phyloP scores from a whole-genome alignment of 2,113 vertebrate species.

The Bothrops jararaca region DNA sequence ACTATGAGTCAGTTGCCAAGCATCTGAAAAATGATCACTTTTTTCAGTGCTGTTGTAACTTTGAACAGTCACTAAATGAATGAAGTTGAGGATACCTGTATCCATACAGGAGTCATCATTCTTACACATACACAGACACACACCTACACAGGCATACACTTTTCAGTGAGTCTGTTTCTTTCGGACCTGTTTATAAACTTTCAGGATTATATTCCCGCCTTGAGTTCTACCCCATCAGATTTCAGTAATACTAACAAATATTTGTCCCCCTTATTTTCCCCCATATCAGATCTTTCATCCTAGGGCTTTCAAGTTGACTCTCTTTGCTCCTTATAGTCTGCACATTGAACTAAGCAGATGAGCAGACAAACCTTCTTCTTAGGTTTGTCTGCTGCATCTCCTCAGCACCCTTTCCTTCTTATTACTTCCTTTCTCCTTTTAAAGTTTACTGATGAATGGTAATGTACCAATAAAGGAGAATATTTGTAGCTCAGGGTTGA shows the following conservation, averaged over 20 bases:
- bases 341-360: not conserved
- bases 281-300: not conserved
- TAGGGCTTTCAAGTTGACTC: not conserved
- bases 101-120: not conserved
- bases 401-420: not conserved
- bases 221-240: not conserved
- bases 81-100: not conserved
- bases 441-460: not conserved
- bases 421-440: not conserved
- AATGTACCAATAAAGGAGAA: not conserved
- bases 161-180: not conserved
- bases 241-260: not conserved
- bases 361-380: not conserved
- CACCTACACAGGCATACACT: not conserved
- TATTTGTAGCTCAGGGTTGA: too few species aligned
- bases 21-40: not conserved
- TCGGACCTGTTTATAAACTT: not conserved
- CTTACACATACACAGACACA: not conserved
- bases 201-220: not conserved
- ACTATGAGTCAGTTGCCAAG: not conserved
- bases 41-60: not conserved
- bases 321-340: not conserved
- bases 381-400: not conserved
- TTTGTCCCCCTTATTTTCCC: not conserved
- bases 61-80: not conserved